A percentile compares a stretch with the other conserved stretches of the same genome.
Conservation (phyloP, 2,888 invertebrate species). For the Lottia gigantea region DNA sequence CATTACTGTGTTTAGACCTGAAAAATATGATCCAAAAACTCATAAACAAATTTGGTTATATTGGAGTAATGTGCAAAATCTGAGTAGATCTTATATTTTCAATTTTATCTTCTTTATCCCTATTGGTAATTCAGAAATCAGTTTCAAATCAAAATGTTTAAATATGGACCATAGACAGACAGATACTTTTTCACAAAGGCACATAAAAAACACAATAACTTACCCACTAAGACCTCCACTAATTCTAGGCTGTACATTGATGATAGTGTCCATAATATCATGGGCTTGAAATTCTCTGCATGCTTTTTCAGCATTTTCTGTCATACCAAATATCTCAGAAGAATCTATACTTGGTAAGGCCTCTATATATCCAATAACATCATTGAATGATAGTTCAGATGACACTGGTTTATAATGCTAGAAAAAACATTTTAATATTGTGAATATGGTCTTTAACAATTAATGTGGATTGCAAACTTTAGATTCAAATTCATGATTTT, state of each 20-base stretch:
- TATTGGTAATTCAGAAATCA: no score
- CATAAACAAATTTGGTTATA: no score
- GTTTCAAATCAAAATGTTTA: no score
- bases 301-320: constrained; percentile 65
- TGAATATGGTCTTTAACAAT: no score
- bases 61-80: no score
- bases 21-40: no score
- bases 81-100: no score
- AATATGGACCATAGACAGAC: no score
- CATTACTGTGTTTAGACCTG: constrained; percentile 75
- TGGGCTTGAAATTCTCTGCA: constrained; percentile 61
- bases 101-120: no score
- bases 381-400: constrained; percentile 43
- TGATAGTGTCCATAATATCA: constrained; percentile 58
- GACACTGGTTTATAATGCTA: constrained; percentile 60
- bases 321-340: constrained; percentile 67
- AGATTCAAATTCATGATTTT: no score
- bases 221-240: constrained; percentile 56
- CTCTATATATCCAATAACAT: constrained; percentile 56
- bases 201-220: constrained; percentile 9
- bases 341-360: constrained; percentile 61
- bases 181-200: no score
- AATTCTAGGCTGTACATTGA: constrained; percentile 63
- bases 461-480: no score
- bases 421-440: constrained; percentile 16